Evolutionary conservation across 1,140 invertebrate species (phyloP).

Genomic region (Pomacea maculata): DNA sequence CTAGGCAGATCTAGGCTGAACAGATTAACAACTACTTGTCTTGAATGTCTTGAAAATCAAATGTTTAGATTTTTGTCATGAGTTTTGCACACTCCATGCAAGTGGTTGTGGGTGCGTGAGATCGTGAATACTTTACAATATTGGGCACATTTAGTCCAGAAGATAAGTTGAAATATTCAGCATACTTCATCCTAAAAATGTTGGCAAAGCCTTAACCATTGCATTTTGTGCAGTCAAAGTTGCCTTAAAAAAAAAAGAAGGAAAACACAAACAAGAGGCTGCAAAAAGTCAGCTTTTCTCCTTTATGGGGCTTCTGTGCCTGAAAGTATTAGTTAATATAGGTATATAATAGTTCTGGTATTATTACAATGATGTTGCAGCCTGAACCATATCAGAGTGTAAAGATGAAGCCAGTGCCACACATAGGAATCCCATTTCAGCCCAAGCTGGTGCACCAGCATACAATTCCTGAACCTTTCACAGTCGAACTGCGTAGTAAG

Average conservation of each 20-base stretch:
- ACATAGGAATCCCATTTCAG: slow-evolving; percentile 58
- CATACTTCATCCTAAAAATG: not conserved
- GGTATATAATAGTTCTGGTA: not conserved
- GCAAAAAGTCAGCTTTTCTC: too few relatives aligned
- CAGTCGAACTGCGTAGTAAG: slow-evolving; percentile 70
- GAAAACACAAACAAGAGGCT: too few relatives aligned
- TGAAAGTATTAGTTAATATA: too few relatives aligned
- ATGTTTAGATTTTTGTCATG: not conserved
- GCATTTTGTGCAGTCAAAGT: too few relatives aligned
- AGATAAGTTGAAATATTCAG: not conserved
- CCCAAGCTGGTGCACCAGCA: slow-evolving; percentile 52
- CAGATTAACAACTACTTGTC: not conserved
- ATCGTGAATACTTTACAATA: not conserved
- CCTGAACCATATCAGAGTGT: not conserved
- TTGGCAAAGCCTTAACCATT: too few relatives aligned
- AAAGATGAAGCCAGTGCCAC: slow-evolving; percentile 48
- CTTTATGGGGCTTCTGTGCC: too few relatives aligned
- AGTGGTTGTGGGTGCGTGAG: not conserved
- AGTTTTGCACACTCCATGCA: not conserved
- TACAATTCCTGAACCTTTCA: slow-evolving; percentile 65
- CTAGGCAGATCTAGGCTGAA: too few relatives aligned
- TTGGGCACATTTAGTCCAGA: not conserved
- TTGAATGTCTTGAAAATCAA: not conserved
- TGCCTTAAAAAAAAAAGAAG: too few relatives aligned
- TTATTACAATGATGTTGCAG: not conserved